phyloP scores from a whole-genome alignment of 2,797 vertebrate species.

The Prionace glauca region DNA sequence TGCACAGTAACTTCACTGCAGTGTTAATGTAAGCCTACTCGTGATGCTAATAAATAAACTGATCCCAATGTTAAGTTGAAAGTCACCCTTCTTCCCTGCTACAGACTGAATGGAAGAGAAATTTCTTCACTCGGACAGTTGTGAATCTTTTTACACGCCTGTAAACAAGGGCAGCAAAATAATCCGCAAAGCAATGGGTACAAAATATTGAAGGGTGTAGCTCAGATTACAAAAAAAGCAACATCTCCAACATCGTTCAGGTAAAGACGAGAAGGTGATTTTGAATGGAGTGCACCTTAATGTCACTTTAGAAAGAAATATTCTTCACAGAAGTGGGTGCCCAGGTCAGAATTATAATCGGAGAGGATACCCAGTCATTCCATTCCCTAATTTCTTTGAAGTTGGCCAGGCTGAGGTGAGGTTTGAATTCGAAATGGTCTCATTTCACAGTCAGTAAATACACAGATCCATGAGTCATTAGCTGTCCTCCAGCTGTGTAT shows the following conservation, averaged over 20 bases:
- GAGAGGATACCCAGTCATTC: neutral
- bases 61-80: no score
- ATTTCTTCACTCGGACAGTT: neutral
- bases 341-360: neutral
- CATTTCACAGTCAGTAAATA: neutral
- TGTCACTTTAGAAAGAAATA: no score
- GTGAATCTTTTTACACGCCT: neutral
- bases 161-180: no score
- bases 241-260: neutral
- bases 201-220: neutral
- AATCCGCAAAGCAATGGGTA: no score
- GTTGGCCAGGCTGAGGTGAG: neutral
- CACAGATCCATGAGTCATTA: neutral
- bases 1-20: no score
- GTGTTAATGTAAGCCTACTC: no score
- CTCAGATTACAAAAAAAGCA: neutral
- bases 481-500: neutral
- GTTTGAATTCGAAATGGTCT: neutral
- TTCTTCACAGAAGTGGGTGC: neutral
- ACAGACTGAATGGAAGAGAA: neutral
- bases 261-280: neutral
- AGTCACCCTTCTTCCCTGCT: no score
- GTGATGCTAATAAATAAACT: no score
- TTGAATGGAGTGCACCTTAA: neutral
- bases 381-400: neutral